phyloP scores from a whole-genome alignment of 1,140 invertebrate genomes.

The Telenomus remus region DNA sequence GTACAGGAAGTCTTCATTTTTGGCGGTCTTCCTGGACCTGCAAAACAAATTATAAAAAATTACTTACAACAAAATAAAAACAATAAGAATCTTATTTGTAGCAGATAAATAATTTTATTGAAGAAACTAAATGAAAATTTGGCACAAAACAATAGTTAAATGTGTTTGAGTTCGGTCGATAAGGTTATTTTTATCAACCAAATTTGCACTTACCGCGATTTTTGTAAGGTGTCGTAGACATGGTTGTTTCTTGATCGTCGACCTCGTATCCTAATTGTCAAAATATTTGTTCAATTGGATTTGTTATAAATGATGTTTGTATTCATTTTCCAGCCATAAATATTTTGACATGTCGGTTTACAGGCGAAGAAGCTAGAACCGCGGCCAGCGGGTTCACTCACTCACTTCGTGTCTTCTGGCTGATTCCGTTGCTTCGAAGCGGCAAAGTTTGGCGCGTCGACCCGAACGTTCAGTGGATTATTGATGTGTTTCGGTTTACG shows the following conservation, averaged over 20 bases:
- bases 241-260: slow-evolving; percentile 7
- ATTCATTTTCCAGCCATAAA: slow-evolving; percentile 41
- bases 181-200: slow-evolving; percentile 52
- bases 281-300: slow-evolving; percentile 6
- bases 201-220: slow-evolving; percentile 45
- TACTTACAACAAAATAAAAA: slow-evolving; percentile 1
- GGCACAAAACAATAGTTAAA: slow-evolving; percentile 5
- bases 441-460: background rate
- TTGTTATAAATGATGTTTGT: slow-evolving; percentile 8
- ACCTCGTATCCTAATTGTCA: slow-evolving; percentile 13
- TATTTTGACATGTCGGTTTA: slow-evolving; percentile 49
- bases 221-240: slow-evolving; percentile 46
- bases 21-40: slow-evolving; percentile 83
- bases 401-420: background rate
- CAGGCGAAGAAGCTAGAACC: background rate
- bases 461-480: slow-evolving; percentile 12
- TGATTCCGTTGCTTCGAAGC: background rate
- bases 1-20: slow-evolving; percentile 84
- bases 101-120: background rate
- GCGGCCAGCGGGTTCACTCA: background rate
- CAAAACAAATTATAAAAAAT: slow-evolving; percentile 15
- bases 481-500: slow-evolving; percentile 21
- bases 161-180: slow-evolving; percentile 21
- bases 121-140: slow-evolving; percentile 1
- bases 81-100: background rate